Percentiles rank a stretch among this genome's conserved stretches.
Conservation (phyloP, 2,113 vertebrate genomes). For the Stomatorhinus ivindoensis region DNA sequence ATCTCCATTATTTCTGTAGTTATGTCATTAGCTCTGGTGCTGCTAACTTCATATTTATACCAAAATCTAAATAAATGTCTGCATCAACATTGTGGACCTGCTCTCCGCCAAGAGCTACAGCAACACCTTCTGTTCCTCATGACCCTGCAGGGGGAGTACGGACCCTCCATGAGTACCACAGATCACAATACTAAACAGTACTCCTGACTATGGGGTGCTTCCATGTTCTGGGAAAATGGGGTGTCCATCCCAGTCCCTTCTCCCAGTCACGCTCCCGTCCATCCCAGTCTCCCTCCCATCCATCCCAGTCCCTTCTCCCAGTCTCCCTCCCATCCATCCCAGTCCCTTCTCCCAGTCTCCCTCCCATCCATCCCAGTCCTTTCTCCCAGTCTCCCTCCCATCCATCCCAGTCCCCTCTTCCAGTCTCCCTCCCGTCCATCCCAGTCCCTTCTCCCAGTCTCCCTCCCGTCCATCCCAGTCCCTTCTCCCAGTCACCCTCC, state of each 20-base stretch:
- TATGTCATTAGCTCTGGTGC: background rate
- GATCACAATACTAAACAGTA: background rate
- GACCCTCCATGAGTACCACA: background rate
- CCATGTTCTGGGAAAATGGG: background rate
- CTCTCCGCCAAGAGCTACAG: background rate
- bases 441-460: no score
- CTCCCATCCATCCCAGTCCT: background rate
- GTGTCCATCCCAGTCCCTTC: no score
- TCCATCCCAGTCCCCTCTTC: no score
- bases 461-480: background rate
- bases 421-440: no score
- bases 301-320: no score
- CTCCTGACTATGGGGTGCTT: background rate
- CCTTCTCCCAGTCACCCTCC: slow-evolving; percentile 45
- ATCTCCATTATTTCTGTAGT: background rate
- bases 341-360: background rate
- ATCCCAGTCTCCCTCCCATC: no score
- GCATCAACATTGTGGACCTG: background rate
- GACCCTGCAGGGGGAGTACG: slow-evolving; percentile 26
- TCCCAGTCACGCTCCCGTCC: background rate
- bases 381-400: no score
- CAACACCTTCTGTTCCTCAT: background rate
- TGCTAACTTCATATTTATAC: background rate
- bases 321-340: background rate
- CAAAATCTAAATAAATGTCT: background rate